Evolutionary conservation across 2,888 invertebrate genomes (phyloP).

Genomic region (Dermolepida albohirtum): DNA sequence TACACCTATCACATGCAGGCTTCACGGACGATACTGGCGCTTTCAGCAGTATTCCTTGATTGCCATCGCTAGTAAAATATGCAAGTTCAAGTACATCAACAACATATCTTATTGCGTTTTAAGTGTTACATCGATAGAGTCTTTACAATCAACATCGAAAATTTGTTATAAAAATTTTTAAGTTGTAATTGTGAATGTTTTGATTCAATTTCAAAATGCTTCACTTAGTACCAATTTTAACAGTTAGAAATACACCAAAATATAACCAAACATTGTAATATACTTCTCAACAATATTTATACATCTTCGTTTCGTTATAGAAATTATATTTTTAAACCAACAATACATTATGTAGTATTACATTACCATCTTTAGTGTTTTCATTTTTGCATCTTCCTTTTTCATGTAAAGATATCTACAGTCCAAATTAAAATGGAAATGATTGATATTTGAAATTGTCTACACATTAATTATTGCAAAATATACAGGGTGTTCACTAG

Average conservation of each 20-base stretch:
- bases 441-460: neutral
- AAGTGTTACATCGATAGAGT: no score
- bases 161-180: no score
- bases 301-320: no score
- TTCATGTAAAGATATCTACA: neutral
- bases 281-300: no score
- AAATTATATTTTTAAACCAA: no score
- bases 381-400: neutral
- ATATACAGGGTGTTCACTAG: conserved; percentile 15
- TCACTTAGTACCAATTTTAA: no score
- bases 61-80: conserved; percentile 24
- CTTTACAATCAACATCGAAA: no score
- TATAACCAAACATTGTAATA: no score
- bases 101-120: conserved; percentile 2
- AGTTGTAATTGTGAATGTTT: no score
- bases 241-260: no score
- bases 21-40: neutral
- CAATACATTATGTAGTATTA: conserved; percentile 5
- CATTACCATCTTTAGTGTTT: neutral
- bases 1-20: no score
- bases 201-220: no score
- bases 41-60: conserved; percentile 20
- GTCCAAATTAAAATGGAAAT: neutral
- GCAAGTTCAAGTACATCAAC: conserved; percentile 3
- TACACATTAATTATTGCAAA: conserved; percentile 21